Evolutionary conservation across 2,113 vertebrate genomes (phyloP).

Genomic region (Galemys pyrenaicus): DNA sequence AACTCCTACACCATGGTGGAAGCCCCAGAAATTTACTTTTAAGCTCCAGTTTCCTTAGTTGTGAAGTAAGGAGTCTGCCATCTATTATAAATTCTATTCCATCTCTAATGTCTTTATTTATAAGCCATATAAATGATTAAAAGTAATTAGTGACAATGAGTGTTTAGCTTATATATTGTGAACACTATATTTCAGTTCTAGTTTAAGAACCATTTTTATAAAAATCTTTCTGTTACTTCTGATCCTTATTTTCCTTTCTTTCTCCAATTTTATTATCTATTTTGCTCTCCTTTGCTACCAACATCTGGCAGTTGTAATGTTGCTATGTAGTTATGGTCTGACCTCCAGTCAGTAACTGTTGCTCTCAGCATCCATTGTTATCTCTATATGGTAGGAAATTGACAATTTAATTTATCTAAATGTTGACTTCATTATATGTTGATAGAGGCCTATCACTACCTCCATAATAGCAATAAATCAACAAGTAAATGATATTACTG

Average conservation of each 20-base stretch:
- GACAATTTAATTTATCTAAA: constrained; percentile 46
- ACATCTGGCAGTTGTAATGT: background rate
- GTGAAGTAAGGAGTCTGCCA: background rate
- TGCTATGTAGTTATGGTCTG: background rate
- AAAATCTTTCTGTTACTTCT: background rate
- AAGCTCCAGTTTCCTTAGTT: background rate
- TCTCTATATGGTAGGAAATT: background rate
- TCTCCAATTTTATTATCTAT: background rate
- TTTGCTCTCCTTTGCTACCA: background rate
- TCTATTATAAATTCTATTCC: background rate
- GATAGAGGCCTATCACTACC: background rate
- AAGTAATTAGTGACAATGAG: background rate
- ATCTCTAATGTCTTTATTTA: background rate
- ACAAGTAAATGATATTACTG: background rate
- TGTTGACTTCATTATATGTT: constrained; percentile 18
- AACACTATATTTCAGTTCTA: background rate
- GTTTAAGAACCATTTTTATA: background rate
- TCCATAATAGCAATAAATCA: constrained; percentile 23
- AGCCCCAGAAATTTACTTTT: background rate
- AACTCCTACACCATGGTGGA: no score
- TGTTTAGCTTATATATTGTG: background rate
- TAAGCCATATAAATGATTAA: background rate
- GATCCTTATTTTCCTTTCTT: background rate
- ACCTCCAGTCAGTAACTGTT: constrained; percentile 7
- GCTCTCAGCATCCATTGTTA: background rate